phyloP scores from a whole-genome alignment of 2,797 vertebrate species.

The Salmo trutta region DNA sequence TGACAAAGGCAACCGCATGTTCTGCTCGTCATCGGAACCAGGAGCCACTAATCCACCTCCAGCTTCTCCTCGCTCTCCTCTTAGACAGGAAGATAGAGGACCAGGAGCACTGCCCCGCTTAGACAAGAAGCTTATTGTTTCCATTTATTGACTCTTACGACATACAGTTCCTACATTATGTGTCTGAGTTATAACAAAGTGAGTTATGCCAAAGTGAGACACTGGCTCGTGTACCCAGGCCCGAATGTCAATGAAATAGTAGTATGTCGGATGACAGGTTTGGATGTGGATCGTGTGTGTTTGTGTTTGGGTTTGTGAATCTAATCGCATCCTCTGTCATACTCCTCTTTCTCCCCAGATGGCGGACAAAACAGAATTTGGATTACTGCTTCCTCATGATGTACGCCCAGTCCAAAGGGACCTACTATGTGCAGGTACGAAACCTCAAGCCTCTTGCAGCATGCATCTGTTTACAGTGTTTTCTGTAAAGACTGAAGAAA shows the following conservation, averaged over 20 bases:
- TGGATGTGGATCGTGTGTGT: neutral
- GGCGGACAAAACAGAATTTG: slow-evolving; percentile 97
- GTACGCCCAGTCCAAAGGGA: slow-evolving; percentile 97
- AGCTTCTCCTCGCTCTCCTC: no score
- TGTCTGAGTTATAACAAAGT: neutral
- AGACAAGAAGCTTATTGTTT: neutral
- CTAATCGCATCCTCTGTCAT: neutral
- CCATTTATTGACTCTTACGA: neutral
- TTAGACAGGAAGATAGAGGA: neutral
- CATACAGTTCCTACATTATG: neutral
- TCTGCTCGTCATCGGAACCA: neutral
- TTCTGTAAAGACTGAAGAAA: neutral
- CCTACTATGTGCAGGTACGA: slow-evolving; percentile 95
- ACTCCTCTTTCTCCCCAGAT: slow-evolving; percentile 73
- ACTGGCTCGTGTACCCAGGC: neutral
- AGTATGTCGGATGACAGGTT: neutral
- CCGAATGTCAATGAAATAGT: neutral
- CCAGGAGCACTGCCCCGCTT: neutral
- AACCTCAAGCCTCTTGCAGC: neutral
- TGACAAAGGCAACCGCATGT: neutral
- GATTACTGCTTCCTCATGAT: slow-evolving; percentile 99
- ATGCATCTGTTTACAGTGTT: neutral
- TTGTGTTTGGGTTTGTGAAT: neutral
- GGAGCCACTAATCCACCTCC: no score
- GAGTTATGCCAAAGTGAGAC: neutral